phyloP scores from a whole-genome alignment of 2,113 vertebrate genomes.

The Lonchura striata region DNA sequence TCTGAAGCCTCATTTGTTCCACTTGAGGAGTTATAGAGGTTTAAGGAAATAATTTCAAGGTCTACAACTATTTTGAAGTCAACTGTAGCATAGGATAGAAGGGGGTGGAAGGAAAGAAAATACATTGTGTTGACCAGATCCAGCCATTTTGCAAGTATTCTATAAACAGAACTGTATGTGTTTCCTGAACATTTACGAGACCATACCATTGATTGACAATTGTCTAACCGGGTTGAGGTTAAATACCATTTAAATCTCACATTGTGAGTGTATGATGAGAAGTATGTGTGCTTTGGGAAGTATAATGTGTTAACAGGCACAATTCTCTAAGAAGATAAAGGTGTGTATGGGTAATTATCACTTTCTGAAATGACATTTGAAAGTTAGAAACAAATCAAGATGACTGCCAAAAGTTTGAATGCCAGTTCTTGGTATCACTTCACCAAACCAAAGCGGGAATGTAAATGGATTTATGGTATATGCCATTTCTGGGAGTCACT shows the following conservation, averaged over 20 bases:
- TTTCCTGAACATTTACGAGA: not conserved
- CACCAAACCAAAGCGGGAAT: not conserved
- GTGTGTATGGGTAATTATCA: not conserved
- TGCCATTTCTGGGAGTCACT: not conserved
- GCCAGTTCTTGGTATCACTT: not conserved
- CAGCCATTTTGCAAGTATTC: not conserved
- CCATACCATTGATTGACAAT: not conserved
- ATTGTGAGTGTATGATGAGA: not conserved
- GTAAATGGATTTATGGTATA: not conserved
- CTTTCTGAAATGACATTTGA: not conserved
- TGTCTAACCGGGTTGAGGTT: not conserved
- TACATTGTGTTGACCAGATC: not conserved
- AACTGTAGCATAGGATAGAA: not conserved
- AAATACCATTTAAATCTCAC: not conserved
- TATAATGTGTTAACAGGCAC: accelerated
- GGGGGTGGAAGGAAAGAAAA: not conserved
- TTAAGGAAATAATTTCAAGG: not conserved
- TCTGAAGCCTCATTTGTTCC: conserved; percentile 11
- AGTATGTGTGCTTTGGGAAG: not conserved
- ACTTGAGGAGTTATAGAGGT: not conserved
- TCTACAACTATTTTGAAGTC: not conserved
- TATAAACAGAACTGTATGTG: not conserved
- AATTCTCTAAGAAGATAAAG: not conserved
- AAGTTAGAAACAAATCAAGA: not conserved
- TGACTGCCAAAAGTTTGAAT: not conserved